These are phyloP conservation scores for Carassius auratus DNA, from an alignment of 2,113 vertebrate species.

Conservation along the genomic window DNA sequence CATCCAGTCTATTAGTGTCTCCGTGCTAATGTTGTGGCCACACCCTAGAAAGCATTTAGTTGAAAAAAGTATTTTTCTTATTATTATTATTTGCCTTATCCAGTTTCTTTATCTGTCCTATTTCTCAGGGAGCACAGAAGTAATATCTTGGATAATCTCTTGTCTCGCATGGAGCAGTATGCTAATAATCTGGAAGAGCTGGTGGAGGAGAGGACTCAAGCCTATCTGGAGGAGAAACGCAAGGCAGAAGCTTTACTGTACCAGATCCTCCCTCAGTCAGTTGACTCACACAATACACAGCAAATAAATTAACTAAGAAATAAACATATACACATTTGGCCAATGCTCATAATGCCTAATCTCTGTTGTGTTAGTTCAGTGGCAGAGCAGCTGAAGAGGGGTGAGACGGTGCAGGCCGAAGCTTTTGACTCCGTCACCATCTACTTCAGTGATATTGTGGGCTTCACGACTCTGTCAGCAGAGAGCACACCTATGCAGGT, in stretches of 20 bases:
- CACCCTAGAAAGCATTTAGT: background rate
- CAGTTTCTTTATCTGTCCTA: slow-evolving; percentile 25
- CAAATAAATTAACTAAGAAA: background rate
- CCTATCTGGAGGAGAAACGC: slow-evolving; percentile 94
- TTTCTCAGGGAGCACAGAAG: slow-evolving; percentile 83
- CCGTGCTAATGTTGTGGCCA: background rate
- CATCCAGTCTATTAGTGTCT: background rate
- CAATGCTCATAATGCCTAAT: background rate
- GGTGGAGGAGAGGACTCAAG: slow-evolving; percentile 92
- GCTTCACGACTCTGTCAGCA: slow-evolving; percentile 88
- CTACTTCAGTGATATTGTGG: slow-evolving; percentile 97
- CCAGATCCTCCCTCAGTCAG: slow-evolving; percentile 97
- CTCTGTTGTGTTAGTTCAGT: slow-evolving; percentile 79
- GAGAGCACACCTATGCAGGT: slow-evolving; percentile 95
- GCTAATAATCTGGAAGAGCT: slow-evolving; percentile 96
- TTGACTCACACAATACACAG: background rate
- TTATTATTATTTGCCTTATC: background rate
- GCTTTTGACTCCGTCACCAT: slow-evolving; percentile 95
- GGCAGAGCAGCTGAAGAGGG: slow-evolving; percentile 91
- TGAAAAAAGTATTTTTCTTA: background rate
- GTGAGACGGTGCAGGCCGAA: slow-evolving; percentile 91
- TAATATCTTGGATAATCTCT: slow-evolving; percentile 93
- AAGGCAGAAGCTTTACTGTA: slow-evolving; percentile 92
- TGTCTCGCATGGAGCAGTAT: slow-evolving; percentile 94
- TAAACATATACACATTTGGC: background rate